Evolutionary conservation across 2,113 vertebrate genomes (phyloP).

Genomic region (Ceuthmochares aereus): DNA sequence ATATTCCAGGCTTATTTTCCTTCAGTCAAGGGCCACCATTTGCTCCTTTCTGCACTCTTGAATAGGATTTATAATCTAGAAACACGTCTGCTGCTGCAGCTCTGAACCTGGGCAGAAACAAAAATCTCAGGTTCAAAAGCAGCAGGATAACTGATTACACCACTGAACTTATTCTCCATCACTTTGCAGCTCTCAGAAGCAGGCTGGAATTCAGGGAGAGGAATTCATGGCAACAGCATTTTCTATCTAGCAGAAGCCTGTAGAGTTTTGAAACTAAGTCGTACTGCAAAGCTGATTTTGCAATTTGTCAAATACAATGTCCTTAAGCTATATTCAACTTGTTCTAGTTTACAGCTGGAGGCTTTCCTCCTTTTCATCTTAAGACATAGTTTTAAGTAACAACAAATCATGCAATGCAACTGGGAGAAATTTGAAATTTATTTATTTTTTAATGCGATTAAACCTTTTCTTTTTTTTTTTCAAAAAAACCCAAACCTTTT

Average conservation of each 20-base stretch:
- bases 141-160: background rate
- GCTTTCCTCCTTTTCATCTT: background rate
- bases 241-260: background rate
- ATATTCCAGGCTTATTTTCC: background rate
- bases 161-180: background rate
- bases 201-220: fast-evolving
- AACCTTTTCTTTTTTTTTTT: background rate
- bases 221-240: background rate
- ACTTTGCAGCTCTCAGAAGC: background rate
- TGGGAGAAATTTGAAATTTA: background rate
- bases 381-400: background rate
- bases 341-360: background rate
- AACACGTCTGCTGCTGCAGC: background rate
- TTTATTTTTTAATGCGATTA: background rate
- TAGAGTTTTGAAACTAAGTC: fast-evolving
- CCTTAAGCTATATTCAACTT: background rate
- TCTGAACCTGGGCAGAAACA: background rate
- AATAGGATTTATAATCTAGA: background rate
- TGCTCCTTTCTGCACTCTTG: background rate
- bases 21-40: background rate
- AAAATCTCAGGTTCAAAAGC: background rate
- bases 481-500: background rate
- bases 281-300: background rate
- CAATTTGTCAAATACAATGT: background rate
- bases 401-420: fast-evolving